Evolutionary conservation across 2,113 vertebrate genomes (phyloP), one percentile per base, ranked within the genome.

Genomic region (Gymnarchus niloticus): DNA sequence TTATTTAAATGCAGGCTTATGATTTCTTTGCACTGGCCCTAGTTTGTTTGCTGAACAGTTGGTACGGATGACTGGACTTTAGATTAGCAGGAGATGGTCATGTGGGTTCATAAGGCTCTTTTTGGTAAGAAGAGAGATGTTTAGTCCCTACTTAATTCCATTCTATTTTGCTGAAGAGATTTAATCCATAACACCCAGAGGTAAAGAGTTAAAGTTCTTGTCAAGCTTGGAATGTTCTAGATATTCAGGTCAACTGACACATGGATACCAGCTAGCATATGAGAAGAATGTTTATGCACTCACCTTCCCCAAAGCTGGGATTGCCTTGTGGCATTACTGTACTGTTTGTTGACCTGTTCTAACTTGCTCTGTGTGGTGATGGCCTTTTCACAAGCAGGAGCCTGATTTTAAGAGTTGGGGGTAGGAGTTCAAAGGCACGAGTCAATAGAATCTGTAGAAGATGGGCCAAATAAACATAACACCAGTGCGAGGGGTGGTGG

Each of bases 381-480:
- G 4, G 65, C 28, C 33, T 33, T 77, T 85, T 85, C 52, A 85
- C 56, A 61, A 59, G 56, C 57, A 46, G 46, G 14, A 28, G 80
- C 49, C 80, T 81, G 80, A 28, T 14, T 54, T 41, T 33, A 37
- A 33, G 28, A 6, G 23, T n/a, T 65, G 83, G n/a, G 56, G 44
- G 41, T 1, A 44, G 57, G 46, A 44, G 41, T 41, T 8, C 2
- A 12, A 46, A 14, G 46, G 44, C 37, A 25, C 56, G 73, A 80
- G 23, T 56, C 84, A 80, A 52, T 77, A 52, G 73, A 10, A 61
- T 56, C 84, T 56, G 41, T 77, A 52, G 73, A 10, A 61, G 51
- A 37, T 28, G 41, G 23, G 51, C 51, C 52, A 85, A 57, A 85
- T 76, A 85, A 78, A 80, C 37, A 80, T 41, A 25, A 8, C 52